Conservation (phyloP, 2,797 vertebrate genomes). For the Chelon auratus region DNA sequence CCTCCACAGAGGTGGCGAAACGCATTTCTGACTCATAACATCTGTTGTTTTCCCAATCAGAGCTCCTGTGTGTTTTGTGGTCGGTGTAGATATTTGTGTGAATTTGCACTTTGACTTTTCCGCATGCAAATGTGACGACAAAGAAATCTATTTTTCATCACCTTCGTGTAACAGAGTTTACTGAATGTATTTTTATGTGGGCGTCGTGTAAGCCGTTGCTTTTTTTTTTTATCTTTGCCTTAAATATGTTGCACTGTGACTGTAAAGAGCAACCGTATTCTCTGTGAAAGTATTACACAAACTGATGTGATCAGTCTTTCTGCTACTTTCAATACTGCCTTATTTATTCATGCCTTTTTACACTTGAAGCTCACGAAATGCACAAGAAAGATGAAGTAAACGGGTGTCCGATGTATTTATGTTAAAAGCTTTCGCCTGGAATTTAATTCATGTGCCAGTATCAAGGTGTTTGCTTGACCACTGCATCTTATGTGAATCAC, state of each 20-base stretch:
- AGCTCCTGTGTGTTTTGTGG: too few species aligned
- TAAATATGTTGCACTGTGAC: conserved; percentile 72
- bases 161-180: conserved; percentile 21
- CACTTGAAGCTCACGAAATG: conserved; percentile 37
- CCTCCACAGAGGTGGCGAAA: not conserved
- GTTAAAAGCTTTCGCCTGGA: conserved; percentile 22
- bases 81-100: not conserved
- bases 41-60: not conserved
- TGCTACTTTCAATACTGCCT: conserved; percentile 54
- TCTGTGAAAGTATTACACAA: conserved; percentile 30
- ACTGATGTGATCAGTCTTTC: not conserved
- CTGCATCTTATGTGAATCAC: conserved; percentile 46
- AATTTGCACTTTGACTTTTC: not conserved
- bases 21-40: not conserved
- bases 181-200: conserved; percentile 48
- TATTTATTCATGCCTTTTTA: conserved; percentile 57
- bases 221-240: conserved; percentile 39
- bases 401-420: not conserved
- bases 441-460: conserved; percentile 29
- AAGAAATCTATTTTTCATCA: conserved; percentile 2
- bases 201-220: conserved; percentile 38
- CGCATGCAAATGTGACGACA: not conserved
- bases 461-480: conserved; percentile 51
- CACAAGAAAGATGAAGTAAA: conserved; percentile 2
- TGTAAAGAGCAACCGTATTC: conserved; percentile 47